These are phyloP conservation scores for Entosphenus tridentatus DNA, from an alignment of 2,113 vertebrate genomes.

Conservation along the genomic window DNA sequence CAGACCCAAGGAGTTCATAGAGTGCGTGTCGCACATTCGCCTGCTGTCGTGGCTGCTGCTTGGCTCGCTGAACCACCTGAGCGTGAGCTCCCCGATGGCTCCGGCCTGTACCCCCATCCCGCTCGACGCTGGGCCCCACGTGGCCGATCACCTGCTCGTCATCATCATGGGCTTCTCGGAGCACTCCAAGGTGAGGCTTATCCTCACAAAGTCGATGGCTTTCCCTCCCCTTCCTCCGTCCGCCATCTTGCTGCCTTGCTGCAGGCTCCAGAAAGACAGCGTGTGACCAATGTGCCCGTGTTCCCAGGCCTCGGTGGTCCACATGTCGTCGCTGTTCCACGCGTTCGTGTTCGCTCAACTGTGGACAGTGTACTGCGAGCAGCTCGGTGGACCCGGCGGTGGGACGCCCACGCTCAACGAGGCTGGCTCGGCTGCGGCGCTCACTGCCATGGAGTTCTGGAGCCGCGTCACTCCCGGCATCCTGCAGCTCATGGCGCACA, in stretches of 20 bases:
- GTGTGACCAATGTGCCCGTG: too few relatives aligned
- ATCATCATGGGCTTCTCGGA: constrained; percentile 97
- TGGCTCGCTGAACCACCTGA: constrained; percentile 82
- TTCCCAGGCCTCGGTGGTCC: constrained; percentile 73
- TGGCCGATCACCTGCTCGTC: constrained; percentile 90
- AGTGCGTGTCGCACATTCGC: constrained; percentile 89
- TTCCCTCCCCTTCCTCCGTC: too few relatives aligned
- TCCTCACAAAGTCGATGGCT: background rate
- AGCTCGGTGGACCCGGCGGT: constrained; percentile 41
- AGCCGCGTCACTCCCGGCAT: constrained; percentile 91
- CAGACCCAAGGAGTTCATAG: constrained; percentile 96
- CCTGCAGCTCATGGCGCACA: constrained; percentile 93
- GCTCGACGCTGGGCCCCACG: constrained; percentile 82
- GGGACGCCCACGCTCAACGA: constrained; percentile 65
- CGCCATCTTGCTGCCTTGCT: too few relatives aligned
- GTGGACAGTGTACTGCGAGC: constrained; percentile 98
- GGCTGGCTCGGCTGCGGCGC: constrained; percentile 69
- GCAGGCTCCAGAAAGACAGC: too few relatives aligned
- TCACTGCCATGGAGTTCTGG: constrained; percentile 93
- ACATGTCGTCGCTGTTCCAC: constrained; percentile 96
- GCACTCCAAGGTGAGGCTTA: constrained; percentile 66
- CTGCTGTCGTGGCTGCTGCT: constrained; percentile 88
- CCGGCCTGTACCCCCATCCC: constrained; percentile 80
- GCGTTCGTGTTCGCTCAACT: constrained; percentile 97
- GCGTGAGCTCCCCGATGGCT: constrained; percentile 50